Percentiles rank a stretch among this genome's conserved stretches.
These are phyloP conservation scores for Ligdia adustata DNA, from an alignment of 2,888 invertebrate species.

Conservation along the genomic window DNA sequence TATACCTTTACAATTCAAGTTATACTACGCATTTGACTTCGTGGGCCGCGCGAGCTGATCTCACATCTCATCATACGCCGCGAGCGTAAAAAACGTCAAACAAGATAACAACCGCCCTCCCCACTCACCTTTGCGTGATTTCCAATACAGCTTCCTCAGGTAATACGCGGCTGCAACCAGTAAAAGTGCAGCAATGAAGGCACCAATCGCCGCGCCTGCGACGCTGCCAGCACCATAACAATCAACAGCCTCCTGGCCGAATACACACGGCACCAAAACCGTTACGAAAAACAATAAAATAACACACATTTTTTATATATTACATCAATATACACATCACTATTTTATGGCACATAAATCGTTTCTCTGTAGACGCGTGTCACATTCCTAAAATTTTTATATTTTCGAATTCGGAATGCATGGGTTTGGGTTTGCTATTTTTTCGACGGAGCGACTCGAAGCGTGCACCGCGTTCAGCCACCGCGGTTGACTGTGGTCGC, in stretches of 20 bases:
- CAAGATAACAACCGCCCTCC: conserved; percentile 10
- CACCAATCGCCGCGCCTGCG: conserved; percentile 88
- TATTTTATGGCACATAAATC: conserved; percentile 74
- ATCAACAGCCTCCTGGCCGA: conserved; percentile 71
- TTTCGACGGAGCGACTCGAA: conserved; percentile 38
- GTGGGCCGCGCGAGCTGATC: conserved; percentile 17
- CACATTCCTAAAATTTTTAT: conserved; percentile 71
- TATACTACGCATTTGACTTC: conserved; percentile 11
- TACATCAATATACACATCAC: conserved; percentile 60
- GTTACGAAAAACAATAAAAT: conserved; percentile 72
- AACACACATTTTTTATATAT: conserved; percentile 70
- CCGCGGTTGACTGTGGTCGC: conserved; percentile 69
- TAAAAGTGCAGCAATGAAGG: conserved; percentile 86
- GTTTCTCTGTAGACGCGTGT: conserved; percentile 55
- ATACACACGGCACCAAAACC: conserved; percentile 72
- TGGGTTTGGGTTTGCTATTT: conserved; percentile 39
- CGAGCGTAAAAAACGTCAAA: conserved; percentile 21
- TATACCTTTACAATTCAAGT: too few species aligned
- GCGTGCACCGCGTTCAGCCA: conserved; percentile 68
- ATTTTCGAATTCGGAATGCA: conserved; percentile 55
- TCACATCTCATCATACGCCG: conserved; percentile 20
- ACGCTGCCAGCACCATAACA: conserved; percentile 89
- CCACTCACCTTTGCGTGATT: conserved; percentile 82
- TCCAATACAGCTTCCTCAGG: conserved; percentile 86
- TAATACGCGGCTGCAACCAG: conserved; percentile 83